Base-by-base conservation (phyloP, 1,140 invertebrate species). In the Coptotermes formosanus region DNA sequence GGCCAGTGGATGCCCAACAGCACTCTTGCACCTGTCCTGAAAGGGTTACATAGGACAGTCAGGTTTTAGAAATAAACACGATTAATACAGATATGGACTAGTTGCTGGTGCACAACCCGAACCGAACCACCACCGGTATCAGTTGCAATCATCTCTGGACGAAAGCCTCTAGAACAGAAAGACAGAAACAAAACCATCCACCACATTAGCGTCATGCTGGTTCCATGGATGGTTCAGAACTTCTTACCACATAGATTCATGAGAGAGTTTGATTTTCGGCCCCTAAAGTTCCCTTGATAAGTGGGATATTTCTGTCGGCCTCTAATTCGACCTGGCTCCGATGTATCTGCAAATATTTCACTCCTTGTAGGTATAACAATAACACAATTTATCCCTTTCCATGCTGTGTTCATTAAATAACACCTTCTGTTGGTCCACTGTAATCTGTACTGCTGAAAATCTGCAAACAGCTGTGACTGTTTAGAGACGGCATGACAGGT, bases 231-330 rank as follows among this genome's bases (percentile, higher is more conserved):
- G 84, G 45, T 85, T 59, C 69, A 69, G 81, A 86, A 85, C 45
- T 84, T 93, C 95, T 97, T 97, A 97, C 96, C 96, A 93, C 95
- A 96, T 94, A 97, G 94, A 95, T 97, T 97, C 96, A 97, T 96
- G 93, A 97, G 94, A 91, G 96, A 97, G 94, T 95, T 97, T 92
- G 96, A 97, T 93, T 97, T 97, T 94, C 96, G 95, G 91, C 95
- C 93, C 93, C 95, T 95, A 95, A 86, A 86, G 81, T 87, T 87
- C 48, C 87, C 85, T 94, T 95, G 94, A 94, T 95, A 95, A 93
- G 94, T 95, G 91, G 94, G 92, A 93, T 95, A 95, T 94, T 95
- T 95, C 94, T 94, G 94, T 92, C 94, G 94, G 93, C 94, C 94
- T 93, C 94, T 94, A 92, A 94, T 92, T 92, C 94, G 93, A 91